Percentiles rank a stretch among this genome's conserved stretches.
These are phyloP conservation scores for Pseudorasbora parva DNA, from an alignment of 2,113 vertebrate genomes.

Conservation along the genomic window DNA sequence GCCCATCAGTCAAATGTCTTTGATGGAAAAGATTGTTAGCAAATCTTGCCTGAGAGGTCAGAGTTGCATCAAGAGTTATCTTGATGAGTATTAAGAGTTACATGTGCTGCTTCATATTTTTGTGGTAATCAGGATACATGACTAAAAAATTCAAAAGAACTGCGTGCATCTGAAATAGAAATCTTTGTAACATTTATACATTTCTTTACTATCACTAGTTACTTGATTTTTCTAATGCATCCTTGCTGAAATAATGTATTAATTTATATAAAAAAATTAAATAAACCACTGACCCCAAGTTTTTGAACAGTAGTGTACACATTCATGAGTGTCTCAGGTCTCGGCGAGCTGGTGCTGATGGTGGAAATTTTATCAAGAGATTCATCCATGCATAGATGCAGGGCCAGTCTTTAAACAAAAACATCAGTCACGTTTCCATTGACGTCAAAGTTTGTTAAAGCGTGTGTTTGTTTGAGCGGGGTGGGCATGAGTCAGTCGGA, in stretches of 20 bases:
- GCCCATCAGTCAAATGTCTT: too few species aligned
- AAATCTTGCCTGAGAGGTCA: not conserved
- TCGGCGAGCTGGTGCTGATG: not conserved
- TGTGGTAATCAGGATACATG: not conserved
- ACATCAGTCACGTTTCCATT: constrained; percentile 15
- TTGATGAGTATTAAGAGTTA: too few species aligned
- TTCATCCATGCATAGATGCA: constrained; percentile 9
- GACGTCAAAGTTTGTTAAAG: constrained; percentile 15
- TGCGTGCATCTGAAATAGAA: not conserved
- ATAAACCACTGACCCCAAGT: not conserved
- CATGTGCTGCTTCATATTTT: not conserved
- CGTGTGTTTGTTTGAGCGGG: not conserved
- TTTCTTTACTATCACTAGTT: not conserved
- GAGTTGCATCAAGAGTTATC: not conserved
- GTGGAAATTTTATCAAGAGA: constrained; percentile 16
- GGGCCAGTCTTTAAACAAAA: not conserved
- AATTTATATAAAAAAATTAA: too few species aligned
- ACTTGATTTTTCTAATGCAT: not conserved
- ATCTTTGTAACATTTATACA: not conserved
- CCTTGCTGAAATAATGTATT: not conserved
- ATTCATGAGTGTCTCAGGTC: not conserved
- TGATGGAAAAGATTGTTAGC: too few species aligned
- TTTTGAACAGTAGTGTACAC: not conserved
- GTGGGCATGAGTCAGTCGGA: constrained; percentile 40
- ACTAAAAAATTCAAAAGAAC: not conserved